Evolutionary conservation across 1,140 invertebrate species (phyloP).

Genomic region (Sinella curviseta): DNA sequence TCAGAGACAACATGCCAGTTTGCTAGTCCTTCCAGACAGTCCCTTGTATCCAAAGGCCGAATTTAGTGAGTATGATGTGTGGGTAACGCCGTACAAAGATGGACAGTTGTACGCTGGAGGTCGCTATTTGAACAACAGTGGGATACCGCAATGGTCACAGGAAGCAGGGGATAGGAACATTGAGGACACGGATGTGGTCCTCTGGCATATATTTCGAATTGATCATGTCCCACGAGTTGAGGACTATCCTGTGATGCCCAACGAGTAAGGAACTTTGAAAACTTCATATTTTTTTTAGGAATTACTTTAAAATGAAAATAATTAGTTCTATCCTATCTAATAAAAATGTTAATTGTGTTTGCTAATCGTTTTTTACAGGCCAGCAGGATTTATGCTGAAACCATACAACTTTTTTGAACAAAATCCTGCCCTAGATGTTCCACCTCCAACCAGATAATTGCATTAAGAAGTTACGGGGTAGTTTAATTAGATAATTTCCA

Average conservation of each 20-base stretch:
- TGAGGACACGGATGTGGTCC: neutral
- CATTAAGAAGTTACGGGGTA: too few species aligned
- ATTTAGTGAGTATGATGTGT: conserved; percentile 23
- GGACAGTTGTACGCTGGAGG: conserved; percentile 38
- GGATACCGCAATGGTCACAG: conserved; percentile 23
- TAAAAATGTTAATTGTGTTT: too few species aligned
- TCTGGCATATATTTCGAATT: conserved; percentile 3
- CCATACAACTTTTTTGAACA: conserved; percentile 44
- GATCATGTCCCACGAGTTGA: conserved; percentile 12
- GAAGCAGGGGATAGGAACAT: neutral
- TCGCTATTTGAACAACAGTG: conserved; percentile 30
- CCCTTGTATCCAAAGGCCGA: conserved; percentile 16
- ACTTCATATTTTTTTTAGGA: neutral
- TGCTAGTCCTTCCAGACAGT: neutral
- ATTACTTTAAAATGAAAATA: neutral
- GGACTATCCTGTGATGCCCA: conserved; percentile 17
- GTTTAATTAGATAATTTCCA: too few species aligned
- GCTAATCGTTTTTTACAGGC: conserved; percentile 33
- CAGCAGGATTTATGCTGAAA: conserved; percentile 44
- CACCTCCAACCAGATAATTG: conserved; percentile 31
- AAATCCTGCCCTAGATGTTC: conserved; percentile 45
- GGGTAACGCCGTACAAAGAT: conserved; percentile 37
- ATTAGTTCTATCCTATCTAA: neutral
- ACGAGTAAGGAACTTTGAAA: neutral
- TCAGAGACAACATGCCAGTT: neutral